Percentiles rank a stretch among this genome's conserved stretches.
Conservation (phyloP, 2,113 vertebrate species). For the Athene cunicularia region DNA sequence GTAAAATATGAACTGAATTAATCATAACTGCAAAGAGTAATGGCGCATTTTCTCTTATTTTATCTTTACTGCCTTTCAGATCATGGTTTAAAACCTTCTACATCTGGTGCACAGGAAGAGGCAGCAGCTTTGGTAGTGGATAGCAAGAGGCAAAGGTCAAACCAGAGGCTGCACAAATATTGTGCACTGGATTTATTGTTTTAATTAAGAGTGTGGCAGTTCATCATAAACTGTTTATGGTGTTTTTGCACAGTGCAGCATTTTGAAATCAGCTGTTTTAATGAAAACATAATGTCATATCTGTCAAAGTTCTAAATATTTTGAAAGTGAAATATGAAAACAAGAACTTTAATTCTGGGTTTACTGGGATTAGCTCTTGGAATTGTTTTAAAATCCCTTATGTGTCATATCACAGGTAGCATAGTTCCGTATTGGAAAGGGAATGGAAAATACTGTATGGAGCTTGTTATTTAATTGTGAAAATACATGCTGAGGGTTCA, state of each 20-base stretch:
- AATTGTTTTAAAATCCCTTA: constrained; percentile 82
- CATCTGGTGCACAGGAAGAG: constrained; percentile 77
- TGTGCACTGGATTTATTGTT: constrained; percentile 90
- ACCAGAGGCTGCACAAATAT: constrained; percentile 86
- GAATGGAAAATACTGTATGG: constrained; percentile 6
- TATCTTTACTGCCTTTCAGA: constrained; percentile 87
- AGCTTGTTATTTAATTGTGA: constrained; percentile 70
- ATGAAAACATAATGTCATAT: constrained; percentile 87
- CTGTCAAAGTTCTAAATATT: constrained; percentile 92
- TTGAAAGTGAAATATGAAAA: constrained; percentile 86
- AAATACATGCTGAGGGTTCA: constrained; percentile 65
- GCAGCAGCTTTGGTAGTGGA: constrained; percentile 81
- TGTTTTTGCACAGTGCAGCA: constrained; percentile 85
- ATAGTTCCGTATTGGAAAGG: constrained; percentile 36
- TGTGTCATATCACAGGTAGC: constrained; percentile 72
- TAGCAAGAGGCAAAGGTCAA: constrained; percentile 87
- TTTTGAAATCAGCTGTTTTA: constrained; percentile 90
- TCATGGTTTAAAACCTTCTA: constrained; percentile 83
- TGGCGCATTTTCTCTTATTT: constrained; percentile 85
- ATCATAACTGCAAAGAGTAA: constrained; percentile 87
- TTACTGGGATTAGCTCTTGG: constrained; percentile 81
- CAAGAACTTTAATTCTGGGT: constrained; percentile 85
- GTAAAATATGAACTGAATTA: constrained; percentile 93
- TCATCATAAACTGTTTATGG: constrained; percentile 94
- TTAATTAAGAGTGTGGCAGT: constrained; percentile 92